These are phyloP conservation scores for Clepsis dumicolana DNA, from an alignment of 2,888 invertebrate species.

Conservation along the genomic window DNA sequence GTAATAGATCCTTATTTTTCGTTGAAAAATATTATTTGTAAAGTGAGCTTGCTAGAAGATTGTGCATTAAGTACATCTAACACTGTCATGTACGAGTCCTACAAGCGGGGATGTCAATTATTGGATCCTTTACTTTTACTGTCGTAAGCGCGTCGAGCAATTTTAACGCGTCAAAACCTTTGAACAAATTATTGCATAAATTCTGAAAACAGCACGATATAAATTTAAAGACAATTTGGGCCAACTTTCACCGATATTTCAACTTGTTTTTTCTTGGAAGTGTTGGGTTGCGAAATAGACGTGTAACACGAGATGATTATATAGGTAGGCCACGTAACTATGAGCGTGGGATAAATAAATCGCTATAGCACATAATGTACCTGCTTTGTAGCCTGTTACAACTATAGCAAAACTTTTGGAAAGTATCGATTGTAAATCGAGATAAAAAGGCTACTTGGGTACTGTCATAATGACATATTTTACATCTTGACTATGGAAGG, in stretches of 20 bases:
- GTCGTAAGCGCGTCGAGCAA: neutral
- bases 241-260: conserved; percentile 27
- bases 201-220: conserved; percentile 16
- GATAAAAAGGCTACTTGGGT: no score
- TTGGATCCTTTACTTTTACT: no score
- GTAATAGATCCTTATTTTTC: no score
- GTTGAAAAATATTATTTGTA: no score
- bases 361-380: neutral
- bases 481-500: no score
- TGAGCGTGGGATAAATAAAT: neutral
- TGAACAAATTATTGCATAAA: conserved; percentile 1
- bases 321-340: conserved; percentile 17
- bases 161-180: neutral
- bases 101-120: no score
- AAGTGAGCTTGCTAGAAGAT: no score
- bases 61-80: no score
- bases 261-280: conserved; percentile 14
- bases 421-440: no score
- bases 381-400: neutral
- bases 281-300: conserved; percentile 32
- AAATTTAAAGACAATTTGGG: neutral
- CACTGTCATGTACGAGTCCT: no score
- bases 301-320: conserved; percentile 25
- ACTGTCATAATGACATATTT: no score
- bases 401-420: no score